phyloP scores from a whole-genome alignment of 2,113 vertebrate genomes.

The Hypocryptadius cinnamomeus region DNA sequence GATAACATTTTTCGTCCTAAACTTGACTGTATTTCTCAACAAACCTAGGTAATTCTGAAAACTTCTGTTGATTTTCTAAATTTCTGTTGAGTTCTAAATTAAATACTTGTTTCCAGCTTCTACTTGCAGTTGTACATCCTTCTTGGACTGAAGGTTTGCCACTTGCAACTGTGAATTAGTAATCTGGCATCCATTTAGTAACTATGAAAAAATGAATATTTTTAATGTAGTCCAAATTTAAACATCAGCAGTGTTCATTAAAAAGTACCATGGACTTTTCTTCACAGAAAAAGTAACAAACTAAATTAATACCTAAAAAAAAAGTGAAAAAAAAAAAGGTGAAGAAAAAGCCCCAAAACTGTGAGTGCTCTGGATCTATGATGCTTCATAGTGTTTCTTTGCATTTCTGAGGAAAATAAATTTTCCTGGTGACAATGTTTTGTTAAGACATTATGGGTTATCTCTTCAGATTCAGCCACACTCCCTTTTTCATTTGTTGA shows the following conservation, averaged over 20 bases:
- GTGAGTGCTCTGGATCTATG: not conserved
- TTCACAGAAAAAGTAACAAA: not conserved
- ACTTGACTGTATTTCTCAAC: not conserved
- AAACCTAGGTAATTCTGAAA: conserved; percentile 30
- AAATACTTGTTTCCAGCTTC: not conserved
- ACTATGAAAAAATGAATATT: not conserved
- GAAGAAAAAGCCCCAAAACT: too few species aligned
- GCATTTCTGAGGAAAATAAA: not conserved
- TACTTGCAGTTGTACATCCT: not conserved
- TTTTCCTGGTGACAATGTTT: not conserved
- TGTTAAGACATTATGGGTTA: not conserved
- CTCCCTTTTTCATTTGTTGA: not conserved
- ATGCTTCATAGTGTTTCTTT: not conserved
- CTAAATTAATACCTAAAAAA: not conserved
- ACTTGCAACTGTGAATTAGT: not conserved
- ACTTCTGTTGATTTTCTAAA: conserved; percentile 1
- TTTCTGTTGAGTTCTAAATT: not conserved
- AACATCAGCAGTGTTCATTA: not conserved
- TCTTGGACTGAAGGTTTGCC: not conserved
- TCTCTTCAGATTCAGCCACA: not conserved
- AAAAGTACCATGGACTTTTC: not conserved
- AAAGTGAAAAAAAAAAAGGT: not conserved
- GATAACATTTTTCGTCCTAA: not conserved
- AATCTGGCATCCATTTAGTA: not conserved
- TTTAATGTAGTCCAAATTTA: not conserved